Percentiles rank a stretch among this genome's conserved stretches.
These are phyloP conservation scores for Crotalus horridus DNA, from an alignment of 2,113 vertebrate genomes.

Conservation along the genomic window DNA sequence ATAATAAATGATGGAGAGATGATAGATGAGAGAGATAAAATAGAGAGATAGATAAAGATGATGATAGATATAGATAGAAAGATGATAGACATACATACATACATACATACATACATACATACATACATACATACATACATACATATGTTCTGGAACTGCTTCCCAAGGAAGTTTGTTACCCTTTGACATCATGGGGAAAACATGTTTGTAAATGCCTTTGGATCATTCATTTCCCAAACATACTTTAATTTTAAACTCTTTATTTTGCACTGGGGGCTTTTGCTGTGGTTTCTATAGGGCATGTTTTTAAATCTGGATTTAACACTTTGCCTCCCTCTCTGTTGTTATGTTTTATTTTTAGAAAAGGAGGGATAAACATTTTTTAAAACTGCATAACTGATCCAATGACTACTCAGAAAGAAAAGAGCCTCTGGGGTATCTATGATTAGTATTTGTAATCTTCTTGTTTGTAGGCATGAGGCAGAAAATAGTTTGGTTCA, in stretches of 20 bases:
- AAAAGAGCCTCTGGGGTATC: neutral
- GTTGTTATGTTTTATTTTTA: neutral
- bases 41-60: no score
- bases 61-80: no score
- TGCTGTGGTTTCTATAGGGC: neutral
- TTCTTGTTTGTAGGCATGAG: neutral
- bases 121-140: no score
- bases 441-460: neutral
- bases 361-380: neutral
- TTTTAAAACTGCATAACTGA: neutral
- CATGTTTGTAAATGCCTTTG: neutral
- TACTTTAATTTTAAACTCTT: neutral
- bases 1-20: no score
- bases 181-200: neutral
- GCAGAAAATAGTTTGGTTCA: neutral
- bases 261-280: neutral
- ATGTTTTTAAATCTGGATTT: neutral
- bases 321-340: neutral
- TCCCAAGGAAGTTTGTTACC: neutral
- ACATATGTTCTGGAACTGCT: neutral
- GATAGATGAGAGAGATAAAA: no score
- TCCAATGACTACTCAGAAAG: neutral
- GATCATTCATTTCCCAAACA: neutral
- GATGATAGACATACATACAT: no score
- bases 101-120: neutral